Evolutionary conservation across 1,140 invertebrate species (phyloP).

Genomic region (Plectrocnemia conspersa): DNA sequence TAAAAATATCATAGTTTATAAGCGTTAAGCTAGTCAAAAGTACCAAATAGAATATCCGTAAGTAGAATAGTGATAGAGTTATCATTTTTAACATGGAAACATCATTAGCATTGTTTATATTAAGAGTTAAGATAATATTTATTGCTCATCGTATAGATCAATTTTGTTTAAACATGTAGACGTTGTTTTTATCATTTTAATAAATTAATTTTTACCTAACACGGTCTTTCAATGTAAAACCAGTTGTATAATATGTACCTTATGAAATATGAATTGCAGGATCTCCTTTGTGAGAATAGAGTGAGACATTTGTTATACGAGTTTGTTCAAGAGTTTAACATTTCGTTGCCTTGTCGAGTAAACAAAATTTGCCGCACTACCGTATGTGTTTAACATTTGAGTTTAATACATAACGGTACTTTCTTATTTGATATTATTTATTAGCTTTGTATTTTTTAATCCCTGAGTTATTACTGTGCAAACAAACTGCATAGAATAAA

Average conservation of each 20-base stretch:
- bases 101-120: background rate
- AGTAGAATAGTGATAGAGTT: background rate
- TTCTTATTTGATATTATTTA: conserved; percentile 29
- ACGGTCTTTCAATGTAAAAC: background rate
- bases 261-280: conserved; percentile 5
- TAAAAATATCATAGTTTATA: background rate
- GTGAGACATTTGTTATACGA: no score
- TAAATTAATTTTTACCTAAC: conserved; percentile 15
- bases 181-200: conserved; percentile 14
- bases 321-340: no score
- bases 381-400: no score
- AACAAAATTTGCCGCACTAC: no score
- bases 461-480: conserved; percentile 33
- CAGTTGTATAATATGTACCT: conserved; percentile 2
- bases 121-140: conserved; percentile 4
- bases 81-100: background rate
- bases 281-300: no score
- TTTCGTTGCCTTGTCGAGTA: no score
- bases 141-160: conserved; percentile 5
- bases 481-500: conserved; percentile 22
- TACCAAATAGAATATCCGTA: no score
- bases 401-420: conserved; percentile 30
- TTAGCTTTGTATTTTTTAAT: conserved; percentile 35
- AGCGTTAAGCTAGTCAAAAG: no score
- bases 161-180: conserved; percentile 13